Evolutionary conservation across 2,797 vertebrate genomes (phyloP).

Genomic region (Anguilla anguilla): DNA sequence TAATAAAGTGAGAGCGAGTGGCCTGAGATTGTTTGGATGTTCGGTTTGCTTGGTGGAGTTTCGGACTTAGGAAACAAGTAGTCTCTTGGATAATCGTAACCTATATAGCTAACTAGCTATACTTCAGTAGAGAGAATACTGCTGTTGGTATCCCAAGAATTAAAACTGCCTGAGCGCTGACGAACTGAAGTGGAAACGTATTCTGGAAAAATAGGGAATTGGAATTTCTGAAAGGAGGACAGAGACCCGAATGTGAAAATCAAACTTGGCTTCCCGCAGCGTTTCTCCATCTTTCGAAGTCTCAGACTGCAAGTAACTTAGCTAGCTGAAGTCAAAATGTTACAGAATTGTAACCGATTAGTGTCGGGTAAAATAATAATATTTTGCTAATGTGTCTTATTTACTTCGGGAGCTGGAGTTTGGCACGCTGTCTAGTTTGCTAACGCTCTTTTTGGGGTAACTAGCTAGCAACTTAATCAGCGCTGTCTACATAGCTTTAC

Average conservation of each 20-base stretch:
- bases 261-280: background rate
- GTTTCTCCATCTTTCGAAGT: conserved; percentile 13
- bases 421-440: background rate
- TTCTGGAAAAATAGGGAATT: background rate
- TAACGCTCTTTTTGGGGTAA: background rate
- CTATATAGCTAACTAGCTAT: background rate
- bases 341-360: background rate
- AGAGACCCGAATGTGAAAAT: background rate
- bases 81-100: background rate
- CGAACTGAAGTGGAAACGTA: background rate
- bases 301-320: background rate
- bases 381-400: background rate
- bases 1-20: conserved; percentile 18
- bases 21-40: conserved; percentile 13
- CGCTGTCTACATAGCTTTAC: background rate
- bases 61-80: background rate
- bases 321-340: background rate
- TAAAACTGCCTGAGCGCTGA: background rate
- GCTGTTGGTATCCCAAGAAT: background rate
- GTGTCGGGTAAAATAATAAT: background rate
- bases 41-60: conserved; percentile 6
- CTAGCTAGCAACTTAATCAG: background rate
- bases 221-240: background rate
- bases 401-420: background rate
- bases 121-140: background rate